Evolutionary conservation across 2,113 vertebrate genomes (phyloP).

Genomic region (Halcyon malimbica): DNA sequence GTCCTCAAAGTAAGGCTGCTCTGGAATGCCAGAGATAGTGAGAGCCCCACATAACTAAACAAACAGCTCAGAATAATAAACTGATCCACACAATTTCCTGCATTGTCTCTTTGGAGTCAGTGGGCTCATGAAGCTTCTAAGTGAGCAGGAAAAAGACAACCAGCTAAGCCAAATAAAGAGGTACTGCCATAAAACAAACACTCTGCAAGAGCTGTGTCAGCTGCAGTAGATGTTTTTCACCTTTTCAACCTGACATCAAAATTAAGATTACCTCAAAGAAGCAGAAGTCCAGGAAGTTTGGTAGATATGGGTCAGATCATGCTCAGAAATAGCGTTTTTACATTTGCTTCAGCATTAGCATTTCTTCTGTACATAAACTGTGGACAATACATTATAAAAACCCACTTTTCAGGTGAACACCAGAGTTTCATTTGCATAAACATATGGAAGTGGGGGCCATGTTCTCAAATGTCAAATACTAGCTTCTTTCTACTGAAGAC

Average conservation of each 20-base stretch:
- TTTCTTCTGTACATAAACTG: background rate
- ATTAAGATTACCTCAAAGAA: background rate
- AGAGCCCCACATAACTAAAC: slow-evolving; percentile 29
- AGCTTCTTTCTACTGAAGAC: background rate
- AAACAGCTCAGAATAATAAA: slow-evolving; percentile 58
- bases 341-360: background rate
- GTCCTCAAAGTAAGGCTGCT: background rate
- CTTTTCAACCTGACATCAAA: background rate
- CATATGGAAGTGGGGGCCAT: background rate
- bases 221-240: background rate
- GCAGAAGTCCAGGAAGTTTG: background rate
- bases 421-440: background rate
- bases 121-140: background rate
- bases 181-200: background rate
- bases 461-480: background rate
- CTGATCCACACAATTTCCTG: slow-evolving; percentile 40
- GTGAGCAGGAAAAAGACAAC: background rate
- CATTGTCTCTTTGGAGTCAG: background rate
- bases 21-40: slow-evolving; percentile 49
- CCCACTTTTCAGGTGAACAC: background rate
- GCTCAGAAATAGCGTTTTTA: background rate
- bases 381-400: background rate
- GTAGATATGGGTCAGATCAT: background rate
- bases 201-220: background rate
- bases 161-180: background rate